Percentiles rank a stretch among this genome's conserved stretches.
Conservation (phyloP, 37 sponge, comb jelly and placozoan species). For the Beroe forskalii region DNA sequence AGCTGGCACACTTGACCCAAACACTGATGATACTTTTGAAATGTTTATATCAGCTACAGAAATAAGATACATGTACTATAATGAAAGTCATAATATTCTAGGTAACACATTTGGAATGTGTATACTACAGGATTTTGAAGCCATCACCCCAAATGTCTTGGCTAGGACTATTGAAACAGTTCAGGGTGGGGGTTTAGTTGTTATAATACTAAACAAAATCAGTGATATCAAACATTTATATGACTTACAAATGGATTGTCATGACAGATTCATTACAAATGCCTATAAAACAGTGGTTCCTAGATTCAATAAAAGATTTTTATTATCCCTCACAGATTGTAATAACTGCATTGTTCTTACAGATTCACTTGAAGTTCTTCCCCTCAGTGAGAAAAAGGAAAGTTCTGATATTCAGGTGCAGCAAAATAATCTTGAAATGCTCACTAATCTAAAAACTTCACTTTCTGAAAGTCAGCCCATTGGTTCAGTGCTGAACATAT, state of each 20-base stretch:
- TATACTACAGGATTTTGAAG: constrained; percentile 97
- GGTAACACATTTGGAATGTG: constrained; percentile 97
- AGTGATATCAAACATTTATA: constrained; percentile 86
- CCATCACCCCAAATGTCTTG: constrained; percentile 93
- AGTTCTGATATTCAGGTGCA: neutral
- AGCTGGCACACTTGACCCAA: constrained; percentile 76
- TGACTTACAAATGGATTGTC: constrained; percentile 77
- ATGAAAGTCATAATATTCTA: constrained; percentile 91
- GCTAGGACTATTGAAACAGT: constrained; percentile 98
- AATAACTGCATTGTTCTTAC: constrained; percentile 80
- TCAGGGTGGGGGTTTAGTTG: constrained; percentile 91
- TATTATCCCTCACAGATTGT: constrained; percentile 84
- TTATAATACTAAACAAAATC: constrained; percentile 78
- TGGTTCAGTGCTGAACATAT: constrained; percentile 71
- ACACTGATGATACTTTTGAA: constrained; percentile 91
- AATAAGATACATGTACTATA: constrained; percentile 92
- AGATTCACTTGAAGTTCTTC: constrained; percentile 86
- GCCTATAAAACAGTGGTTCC: constrained; percentile 85
- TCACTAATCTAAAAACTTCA: constrained; percentile 76
- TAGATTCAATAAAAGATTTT: constrained; percentile 85
- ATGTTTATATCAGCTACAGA: constrained; percentile 90
- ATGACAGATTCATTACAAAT: constrained; percentile 82
- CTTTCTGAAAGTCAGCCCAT: constrained; percentile 89
- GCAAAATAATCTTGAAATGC: constrained; percentile 62
- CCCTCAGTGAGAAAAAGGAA: constrained; percentile 69